A percentile compares a stretch with the other conserved stretches of the same genome.
These are phyloP conservation scores for Ips nitidus DNA, from an alignment of 1,140 invertebrate species.

Conservation along the genomic window DNA sequence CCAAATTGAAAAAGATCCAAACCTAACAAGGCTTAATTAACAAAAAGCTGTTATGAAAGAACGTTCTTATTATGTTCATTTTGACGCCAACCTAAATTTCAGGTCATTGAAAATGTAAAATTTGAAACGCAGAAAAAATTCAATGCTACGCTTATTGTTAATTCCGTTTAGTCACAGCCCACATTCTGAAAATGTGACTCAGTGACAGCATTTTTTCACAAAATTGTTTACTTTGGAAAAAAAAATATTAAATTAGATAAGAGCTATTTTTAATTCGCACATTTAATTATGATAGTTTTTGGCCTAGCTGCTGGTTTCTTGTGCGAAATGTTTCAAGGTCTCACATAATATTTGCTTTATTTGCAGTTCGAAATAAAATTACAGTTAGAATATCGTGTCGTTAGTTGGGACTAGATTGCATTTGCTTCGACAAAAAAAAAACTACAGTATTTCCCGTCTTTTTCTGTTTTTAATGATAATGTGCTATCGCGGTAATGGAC, in stretches of 20 bases:
- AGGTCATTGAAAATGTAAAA: conserved; percentile 28
- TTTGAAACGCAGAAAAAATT: conserved; percentile 16
- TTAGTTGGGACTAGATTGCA: not conserved
- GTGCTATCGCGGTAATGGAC: conserved; percentile 13
- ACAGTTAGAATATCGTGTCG: conserved; percentile 10
- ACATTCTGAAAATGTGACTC: conserved; percentile 29
- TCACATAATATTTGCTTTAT: not conserved
- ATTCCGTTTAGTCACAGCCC: conserved; percentile 19
- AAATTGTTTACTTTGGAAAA: conserved; percentile 7
- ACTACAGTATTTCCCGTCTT: conserved; percentile 16
- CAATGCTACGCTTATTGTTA: conserved; percentile 19
- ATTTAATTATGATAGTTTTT: not conserved
- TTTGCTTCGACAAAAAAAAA: conserved; percentile 1
- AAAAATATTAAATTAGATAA: conserved; percentile 21
- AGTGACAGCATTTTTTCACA: conserved; percentile 22
- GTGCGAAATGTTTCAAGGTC: conserved; percentile 17
- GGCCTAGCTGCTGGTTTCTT: conserved; percentile 6
- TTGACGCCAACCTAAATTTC: conserved; percentile 16
- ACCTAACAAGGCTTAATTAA: not conserved
- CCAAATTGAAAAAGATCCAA: too few relatives aligned
- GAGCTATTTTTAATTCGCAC: conserved; percentile 18
- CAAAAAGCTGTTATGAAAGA: too few relatives aligned
- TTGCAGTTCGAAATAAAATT: conserved; percentile 4
- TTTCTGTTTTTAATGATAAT: conserved; percentile 11
- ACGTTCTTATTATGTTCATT: conserved; percentile 7